Percentiles rank a stretch among this genome's conserved stretches.
These are phyloP conservation scores for Dromaius novaehollandiae DNA, from an alignment of 2,113 vertebrate genomes.

Conservation along the genomic window DNA sequence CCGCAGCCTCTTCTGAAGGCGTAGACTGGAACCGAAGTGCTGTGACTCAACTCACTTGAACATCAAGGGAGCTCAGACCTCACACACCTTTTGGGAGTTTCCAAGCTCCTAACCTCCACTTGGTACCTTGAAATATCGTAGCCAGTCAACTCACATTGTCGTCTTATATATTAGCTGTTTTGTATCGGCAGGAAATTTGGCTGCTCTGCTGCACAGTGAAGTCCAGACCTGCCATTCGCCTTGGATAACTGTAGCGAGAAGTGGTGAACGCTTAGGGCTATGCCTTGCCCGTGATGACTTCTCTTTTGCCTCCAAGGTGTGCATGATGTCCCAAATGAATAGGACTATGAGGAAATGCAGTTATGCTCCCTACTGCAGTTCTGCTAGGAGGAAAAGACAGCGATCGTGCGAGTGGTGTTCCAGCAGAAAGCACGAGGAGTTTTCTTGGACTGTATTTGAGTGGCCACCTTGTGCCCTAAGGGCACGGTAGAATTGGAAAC, in stretches of 20 bases:
- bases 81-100: neutral
- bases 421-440: neutral
- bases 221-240: neutral
- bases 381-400: neutral
- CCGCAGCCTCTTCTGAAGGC: neutral
- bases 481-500: neutral
- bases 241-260: neutral
- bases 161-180: neutral
- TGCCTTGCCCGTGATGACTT: neutral
- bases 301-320: neutral
- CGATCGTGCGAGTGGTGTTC: neutral
- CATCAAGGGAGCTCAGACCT: neutral
- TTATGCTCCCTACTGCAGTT: neutral
- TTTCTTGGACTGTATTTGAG: neutral
- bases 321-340: neutral
- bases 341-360: neutral
- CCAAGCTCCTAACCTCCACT: neutral
- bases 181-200: neutral
- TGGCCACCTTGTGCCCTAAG: neutral
- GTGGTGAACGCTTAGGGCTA: neutral
- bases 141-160: neutral
- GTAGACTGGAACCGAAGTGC: accelerated
- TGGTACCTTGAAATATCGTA: neutral
- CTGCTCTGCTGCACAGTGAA: neutral
- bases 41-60: neutral